A percentile compares a stretch with the other conserved stretches of the same genome.
Conservation (phyloP, 1,140 invertebrate genomes). For the Neuroterus valhalla region DNA sequence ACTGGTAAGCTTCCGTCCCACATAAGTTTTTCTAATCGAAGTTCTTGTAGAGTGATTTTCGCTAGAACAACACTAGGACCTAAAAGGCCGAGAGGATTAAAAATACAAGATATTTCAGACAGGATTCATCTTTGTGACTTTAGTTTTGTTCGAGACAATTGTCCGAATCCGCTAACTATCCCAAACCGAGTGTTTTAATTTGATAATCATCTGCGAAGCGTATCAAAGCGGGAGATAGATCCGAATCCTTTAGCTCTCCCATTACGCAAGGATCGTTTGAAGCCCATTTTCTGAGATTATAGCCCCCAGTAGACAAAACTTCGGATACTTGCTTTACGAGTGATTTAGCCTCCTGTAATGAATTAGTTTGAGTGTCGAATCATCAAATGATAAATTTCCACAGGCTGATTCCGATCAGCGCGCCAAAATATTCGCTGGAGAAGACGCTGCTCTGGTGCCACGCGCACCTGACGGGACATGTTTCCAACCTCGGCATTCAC, state of each 20-base stretch:
- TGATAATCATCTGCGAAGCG: background rate
- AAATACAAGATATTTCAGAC: constrained; percentile 33
- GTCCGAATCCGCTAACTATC: background rate
- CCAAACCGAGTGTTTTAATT: too few relatives aligned
- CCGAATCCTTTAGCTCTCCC: background rate
- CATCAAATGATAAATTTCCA: too few relatives aligned
- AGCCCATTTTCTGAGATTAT: background rate
- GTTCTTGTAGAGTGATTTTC: constrained; percentile 35
- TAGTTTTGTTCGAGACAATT: background rate
- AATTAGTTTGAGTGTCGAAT: too few relatives aligned
- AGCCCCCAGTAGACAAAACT: background rate
- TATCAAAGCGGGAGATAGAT: too few relatives aligned
- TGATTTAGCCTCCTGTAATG: background rate
- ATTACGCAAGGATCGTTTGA: background rate
- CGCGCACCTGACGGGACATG: too few relatives aligned
- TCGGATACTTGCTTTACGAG: background rate
- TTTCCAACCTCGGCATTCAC: background rate
- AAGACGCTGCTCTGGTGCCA: too few relatives aligned
- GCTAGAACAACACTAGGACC: constrained; percentile 26
- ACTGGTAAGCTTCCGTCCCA: constrained; percentile 56
- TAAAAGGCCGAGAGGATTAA: constrained; percentile 36
- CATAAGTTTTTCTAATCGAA: constrained; percentile 35
- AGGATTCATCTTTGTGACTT: constrained; percentile 4
- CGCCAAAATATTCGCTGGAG: too few relatives aligned
- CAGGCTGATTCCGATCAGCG: too few relatives aligned